Evolutionary conservation across 2,113 vertebrate species (phyloP).

Genomic region (Hippolais icterina): DNA sequence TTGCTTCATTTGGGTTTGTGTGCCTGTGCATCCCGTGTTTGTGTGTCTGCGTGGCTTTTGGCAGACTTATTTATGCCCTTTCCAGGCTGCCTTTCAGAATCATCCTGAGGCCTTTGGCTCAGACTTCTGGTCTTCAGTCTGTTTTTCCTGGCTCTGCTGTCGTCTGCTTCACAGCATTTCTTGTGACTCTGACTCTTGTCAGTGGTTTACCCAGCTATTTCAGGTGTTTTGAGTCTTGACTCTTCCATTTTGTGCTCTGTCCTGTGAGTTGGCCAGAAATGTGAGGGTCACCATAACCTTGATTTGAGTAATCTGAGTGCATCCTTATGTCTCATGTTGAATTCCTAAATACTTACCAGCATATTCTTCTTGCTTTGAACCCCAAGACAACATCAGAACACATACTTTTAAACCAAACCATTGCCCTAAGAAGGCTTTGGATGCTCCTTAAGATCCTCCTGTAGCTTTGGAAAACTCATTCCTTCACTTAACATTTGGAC

Average conservation of each 20-base stretch:
- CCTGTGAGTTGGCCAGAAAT: background rate
- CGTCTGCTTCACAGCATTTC: background rate
- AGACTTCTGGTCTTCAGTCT: background rate
- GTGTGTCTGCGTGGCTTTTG: background rate
- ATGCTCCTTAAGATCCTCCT: background rate
- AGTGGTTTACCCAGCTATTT: background rate
- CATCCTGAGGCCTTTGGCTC: background rate
- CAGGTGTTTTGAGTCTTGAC: background rate
- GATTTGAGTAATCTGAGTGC: background rate
- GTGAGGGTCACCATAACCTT: background rate
- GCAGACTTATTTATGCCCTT: background rate
- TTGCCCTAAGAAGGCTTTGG: background rate
- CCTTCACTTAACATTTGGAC: background rate
- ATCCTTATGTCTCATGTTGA: background rate
- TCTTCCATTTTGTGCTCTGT: background rate
- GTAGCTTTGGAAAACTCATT: background rate
- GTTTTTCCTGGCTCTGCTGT: background rate
- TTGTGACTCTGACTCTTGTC: background rate
- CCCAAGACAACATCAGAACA: background rate
- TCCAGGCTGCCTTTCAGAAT: background rate
- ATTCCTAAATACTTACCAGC: background rate
- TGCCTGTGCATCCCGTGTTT: background rate
- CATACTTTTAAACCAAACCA: background rate
- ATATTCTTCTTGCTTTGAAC: background rate
- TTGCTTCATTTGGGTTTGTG: background rate